A percentile compares a stretch with the other conserved stretches of the same genome.
Evolutionary conservation across 1,140 invertebrate species (phyloP).

Genomic region (Cataglyphis hispanica): DNA sequence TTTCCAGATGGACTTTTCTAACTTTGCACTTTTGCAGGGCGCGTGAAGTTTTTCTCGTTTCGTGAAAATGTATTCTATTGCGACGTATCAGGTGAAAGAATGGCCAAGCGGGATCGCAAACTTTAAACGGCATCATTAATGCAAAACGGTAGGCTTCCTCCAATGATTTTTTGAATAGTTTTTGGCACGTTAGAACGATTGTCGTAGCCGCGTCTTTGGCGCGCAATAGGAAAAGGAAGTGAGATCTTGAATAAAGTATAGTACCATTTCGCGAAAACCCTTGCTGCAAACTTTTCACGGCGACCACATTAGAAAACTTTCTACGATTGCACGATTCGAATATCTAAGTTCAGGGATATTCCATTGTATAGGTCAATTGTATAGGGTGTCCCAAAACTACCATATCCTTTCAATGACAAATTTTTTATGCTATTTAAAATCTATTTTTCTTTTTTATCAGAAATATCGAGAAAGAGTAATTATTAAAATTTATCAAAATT

Average conservation of each 20-base stretch:
- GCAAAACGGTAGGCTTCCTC: slow-evolving; percentile 67
- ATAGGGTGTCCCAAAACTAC: too few species aligned
- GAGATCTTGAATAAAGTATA: slow-evolving; percentile 67
- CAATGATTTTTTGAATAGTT: slow-evolving; percentile 63
- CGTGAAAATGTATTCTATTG: slow-evolving; percentile 70
- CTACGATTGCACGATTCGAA: slow-evolving; percentile 19
- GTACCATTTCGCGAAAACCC: not conserved
- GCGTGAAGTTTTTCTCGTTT: slow-evolving; percentile 54
- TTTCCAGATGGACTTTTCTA: not conserved
- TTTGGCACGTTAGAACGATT: slow-evolving; percentile 18
- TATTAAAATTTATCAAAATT: too few species aligned
- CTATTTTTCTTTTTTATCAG: too few species aligned
- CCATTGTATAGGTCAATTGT: not conserved
- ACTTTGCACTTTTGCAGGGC: not conserved
- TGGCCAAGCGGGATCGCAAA: slow-evolving; percentile 62
- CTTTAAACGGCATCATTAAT: slow-evolving; percentile 69
- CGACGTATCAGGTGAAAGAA: slow-evolving; percentile 55
- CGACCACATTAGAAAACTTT: slow-evolving; percentile 50
- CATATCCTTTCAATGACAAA: too few species aligned
- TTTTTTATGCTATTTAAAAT: too few species aligned
- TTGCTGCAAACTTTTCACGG: slow-evolving; percentile 32
- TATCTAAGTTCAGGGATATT: not conserved
- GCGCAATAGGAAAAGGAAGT: slow-evolving; percentile 25
- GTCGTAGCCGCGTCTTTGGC: not conserved
- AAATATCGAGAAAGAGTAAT: too few species aligned